These are phyloP conservation scores for Cephalopterus ornatus DNA, from an alignment of 2,113 vertebrate genomes.

Conservation along the genomic window DNA sequence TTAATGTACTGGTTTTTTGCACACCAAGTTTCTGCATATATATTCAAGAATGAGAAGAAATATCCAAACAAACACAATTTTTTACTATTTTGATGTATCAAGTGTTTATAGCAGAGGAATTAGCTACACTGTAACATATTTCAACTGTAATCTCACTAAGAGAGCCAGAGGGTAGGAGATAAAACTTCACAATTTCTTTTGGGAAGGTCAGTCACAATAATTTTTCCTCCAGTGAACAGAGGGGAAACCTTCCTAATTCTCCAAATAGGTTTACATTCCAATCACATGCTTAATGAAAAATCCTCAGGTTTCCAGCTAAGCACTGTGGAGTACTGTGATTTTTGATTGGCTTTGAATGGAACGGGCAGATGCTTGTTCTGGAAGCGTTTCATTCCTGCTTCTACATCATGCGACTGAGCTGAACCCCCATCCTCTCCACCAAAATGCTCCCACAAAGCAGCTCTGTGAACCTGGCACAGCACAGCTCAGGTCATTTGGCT, in stretches of 20 bases:
- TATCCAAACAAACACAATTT: not conserved
- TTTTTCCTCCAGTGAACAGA: not conserved
- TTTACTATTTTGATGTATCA: not conserved
- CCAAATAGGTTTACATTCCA: not conserved
- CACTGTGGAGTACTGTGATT: not conserved
- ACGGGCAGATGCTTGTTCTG: not conserved
- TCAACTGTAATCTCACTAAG: not conserved
- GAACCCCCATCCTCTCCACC: not conserved
- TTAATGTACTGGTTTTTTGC: not conserved
- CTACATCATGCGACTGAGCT: not conserved
- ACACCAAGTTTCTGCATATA: not conserved
- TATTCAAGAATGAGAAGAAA: not conserved
- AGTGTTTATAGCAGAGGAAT: not conserved
- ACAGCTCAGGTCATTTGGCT: not conserved
- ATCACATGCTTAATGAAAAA: not conserved
- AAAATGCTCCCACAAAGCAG: not conserved
- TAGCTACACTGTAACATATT: not conserved
- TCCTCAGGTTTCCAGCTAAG: not conserved
- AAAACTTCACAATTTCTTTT: not conserved
- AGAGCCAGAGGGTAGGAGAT: not conserved
- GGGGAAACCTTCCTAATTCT: not conserved
- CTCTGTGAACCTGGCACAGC: not conserved
- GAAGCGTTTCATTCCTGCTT: not conserved
- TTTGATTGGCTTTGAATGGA: not conserved
- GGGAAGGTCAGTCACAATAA: not conserved